These are phyloP conservation scores for Sycophaga agraensis DNA, from an alignment of 1,140 invertebrate genomes.

Conservation along the genomic window DNA sequence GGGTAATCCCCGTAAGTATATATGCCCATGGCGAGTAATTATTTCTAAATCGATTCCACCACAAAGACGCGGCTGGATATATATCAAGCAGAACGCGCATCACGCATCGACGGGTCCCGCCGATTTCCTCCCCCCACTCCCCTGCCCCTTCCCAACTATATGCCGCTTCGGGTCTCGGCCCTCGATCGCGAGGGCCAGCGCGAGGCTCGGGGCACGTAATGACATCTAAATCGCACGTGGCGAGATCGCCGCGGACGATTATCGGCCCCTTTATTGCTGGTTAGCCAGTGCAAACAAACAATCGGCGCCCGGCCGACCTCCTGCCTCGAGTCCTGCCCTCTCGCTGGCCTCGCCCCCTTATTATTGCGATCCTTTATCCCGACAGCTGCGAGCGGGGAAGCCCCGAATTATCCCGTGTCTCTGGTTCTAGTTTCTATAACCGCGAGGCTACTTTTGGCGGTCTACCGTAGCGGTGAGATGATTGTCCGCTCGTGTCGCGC, in stretches of 20 bases:
- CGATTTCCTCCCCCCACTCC: not conserved
- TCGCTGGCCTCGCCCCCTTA: not conserved
- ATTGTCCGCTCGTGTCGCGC: too few relatives aligned
- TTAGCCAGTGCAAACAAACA: constrained; percentile 46
- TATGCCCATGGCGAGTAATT: too few relatives aligned
- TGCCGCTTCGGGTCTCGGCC: not conserved
- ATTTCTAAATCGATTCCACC: too few relatives aligned
- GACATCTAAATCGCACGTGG: constrained; percentile 39
- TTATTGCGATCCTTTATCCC: constrained; percentile 22
- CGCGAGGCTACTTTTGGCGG: too few relatives aligned
- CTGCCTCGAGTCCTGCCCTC: too few relatives aligned
- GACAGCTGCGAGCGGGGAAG: constrained; percentile 31
- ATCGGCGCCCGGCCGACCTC: constrained; percentile 12
- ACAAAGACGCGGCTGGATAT: too few relatives aligned
- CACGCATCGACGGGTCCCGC: too few relatives aligned
- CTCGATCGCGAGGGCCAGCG: not conserved
- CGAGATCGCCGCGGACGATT: constrained; percentile 37
- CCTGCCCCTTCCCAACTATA: not conserved
- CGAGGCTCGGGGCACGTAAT: constrained; percentile 33
- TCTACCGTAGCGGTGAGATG: too few relatives aligned
- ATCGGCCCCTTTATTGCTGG: constrained; percentile 35
- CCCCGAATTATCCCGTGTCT: constrained; percentile 1
- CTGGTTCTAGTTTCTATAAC: too few relatives aligned
- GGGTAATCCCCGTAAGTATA: too few relatives aligned
- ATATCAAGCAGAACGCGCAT: too few relatives aligned